Evolutionary conservation across 2,797 vertebrate species (phyloP).

Genomic region (Anomalospiza imberbis): DNA sequence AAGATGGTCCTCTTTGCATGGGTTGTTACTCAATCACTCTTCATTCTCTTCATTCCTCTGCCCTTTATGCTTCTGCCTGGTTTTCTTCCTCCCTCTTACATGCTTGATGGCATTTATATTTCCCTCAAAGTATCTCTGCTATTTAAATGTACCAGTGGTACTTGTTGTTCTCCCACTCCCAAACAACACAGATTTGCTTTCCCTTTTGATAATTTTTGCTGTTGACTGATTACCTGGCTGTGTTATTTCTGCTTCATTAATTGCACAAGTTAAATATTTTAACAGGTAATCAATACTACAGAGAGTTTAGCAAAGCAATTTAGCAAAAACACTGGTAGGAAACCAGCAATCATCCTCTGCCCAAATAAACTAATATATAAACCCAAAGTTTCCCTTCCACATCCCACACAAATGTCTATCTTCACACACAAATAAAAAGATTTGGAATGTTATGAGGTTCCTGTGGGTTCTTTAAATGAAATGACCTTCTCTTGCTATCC

Average conservation of each 20-base stretch:
- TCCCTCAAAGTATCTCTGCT: neutral
- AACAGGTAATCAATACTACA: neutral
- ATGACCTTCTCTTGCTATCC: neutral
- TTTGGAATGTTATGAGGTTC: neutral
- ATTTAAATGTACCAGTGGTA: neutral
- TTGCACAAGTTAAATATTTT: neutral
- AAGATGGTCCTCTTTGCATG: neutral
- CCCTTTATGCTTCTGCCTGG: neutral
- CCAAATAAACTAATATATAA: conserved; percentile 26
- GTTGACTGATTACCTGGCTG: neutral
- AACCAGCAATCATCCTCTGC: neutral
- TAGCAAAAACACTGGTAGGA: neutral
- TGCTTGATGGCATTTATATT: neutral
- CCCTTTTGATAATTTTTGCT: neutral
- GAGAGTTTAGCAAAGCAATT: neutral
- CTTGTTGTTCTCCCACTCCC: neutral
- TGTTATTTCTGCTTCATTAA: neutral
- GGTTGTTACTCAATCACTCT: neutral
- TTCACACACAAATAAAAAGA: neutral
- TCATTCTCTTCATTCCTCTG: conserved; percentile 21
- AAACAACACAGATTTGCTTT: neutral
- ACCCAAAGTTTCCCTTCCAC: neutral
- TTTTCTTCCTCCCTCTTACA: neutral
- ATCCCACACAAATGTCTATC: neutral
- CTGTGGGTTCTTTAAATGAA: conserved; percentile 17